Conservation (phyloP, 2,888 invertebrate genomes). For the Drosophila nr. perissopoda region DNA sequence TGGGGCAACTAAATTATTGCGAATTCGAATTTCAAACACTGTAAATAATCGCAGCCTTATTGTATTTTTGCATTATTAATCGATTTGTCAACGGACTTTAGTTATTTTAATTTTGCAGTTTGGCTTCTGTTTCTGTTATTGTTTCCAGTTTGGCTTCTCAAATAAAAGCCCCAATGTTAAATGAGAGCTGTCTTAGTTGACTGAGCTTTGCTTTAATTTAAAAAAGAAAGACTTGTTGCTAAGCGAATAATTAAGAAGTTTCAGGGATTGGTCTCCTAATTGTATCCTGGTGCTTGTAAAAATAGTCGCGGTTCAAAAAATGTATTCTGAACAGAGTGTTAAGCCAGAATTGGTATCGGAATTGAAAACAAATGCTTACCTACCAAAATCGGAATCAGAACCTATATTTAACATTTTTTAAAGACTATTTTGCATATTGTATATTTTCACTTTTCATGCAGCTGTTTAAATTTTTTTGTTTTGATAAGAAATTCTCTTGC, state of each 20-base stretch:
- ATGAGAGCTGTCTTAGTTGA: neutral
- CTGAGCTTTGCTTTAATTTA: neutral
- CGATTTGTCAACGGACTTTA: neutral
- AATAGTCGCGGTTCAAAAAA: neutral
- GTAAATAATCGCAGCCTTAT: neutral
- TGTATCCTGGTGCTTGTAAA: neutral
- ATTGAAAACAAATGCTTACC: too few relatives aligned
- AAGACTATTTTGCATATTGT: neutral
- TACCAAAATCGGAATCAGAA: too few relatives aligned
- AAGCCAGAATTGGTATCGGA: neutral
- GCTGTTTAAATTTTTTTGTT: neutral
- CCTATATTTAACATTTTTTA: too few relatives aligned
- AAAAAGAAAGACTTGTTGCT: neutral
- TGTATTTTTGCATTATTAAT: neutral
- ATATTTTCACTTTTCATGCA: neutral
- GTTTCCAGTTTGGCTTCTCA: neutral
- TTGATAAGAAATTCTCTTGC: neutral
- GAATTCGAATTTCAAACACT: constrained; percentile 15
- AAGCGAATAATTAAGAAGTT: neutral
- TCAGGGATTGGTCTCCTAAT: neutral
- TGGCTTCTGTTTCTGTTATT: constrained; percentile 13
- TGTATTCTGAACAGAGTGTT: neutral
- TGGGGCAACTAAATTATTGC: constrained; percentile 29
- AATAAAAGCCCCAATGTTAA: neutral
- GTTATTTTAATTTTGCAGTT: neutral